A percentile compares a stretch with the other conserved stretches of the same genome.
phyloP scores from a whole-genome alignment of 2,888 invertebrate genomes.

The Poecilus cupreus region DNA sequence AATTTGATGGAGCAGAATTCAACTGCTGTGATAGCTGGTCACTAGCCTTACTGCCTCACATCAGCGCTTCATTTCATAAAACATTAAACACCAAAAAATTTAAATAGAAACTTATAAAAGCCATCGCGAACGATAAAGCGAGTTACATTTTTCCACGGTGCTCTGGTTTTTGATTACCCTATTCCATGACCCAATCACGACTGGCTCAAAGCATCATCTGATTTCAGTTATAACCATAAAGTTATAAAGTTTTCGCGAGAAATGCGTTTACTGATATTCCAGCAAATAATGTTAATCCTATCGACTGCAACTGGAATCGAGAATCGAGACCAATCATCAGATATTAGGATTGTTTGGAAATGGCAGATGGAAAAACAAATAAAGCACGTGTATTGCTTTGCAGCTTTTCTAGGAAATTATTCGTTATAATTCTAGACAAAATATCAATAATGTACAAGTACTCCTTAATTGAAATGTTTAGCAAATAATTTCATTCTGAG shows the following conservation, averaged over 20 bases:
- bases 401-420: too few species aligned
- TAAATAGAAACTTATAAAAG: slow-evolving; percentile 2
- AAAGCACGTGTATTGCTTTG: too few species aligned
- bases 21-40: too few species aligned
- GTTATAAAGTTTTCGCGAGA: slow-evolving; percentile 32
- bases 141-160: slow-evolving; percentile 15
- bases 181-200: slow-evolving; percentile 27
- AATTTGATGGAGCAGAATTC: too few species aligned
- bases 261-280: slow-evolving; percentile 30
- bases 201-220: slow-evolving; percentile 26
- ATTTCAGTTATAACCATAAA: slow-evolving; percentile 43
- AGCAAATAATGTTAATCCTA: slow-evolving; percentile 28
- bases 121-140: not conserved
- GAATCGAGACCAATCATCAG: not conserved
- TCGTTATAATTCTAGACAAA: too few species aligned
- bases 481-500: too few species aligned
- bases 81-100: slow-evolving; percentile 8
- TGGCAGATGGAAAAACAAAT: not conserved
- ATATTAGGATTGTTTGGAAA: slow-evolving; percentile 1
- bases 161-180: slow-evolving; percentile 17
- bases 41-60: too few species aligned
- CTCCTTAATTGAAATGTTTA: too few species aligned
- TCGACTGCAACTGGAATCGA: slow-evolving; percentile 2
- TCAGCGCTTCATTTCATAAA: not conserved
- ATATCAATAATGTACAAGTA: too few species aligned